A percentile compares a stretch with the other conserved stretches of the same genome.
Evolutionary conservation across 2,888 invertebrate species (phyloP).

Genomic region (Trachelus iudaicus): DNA sequence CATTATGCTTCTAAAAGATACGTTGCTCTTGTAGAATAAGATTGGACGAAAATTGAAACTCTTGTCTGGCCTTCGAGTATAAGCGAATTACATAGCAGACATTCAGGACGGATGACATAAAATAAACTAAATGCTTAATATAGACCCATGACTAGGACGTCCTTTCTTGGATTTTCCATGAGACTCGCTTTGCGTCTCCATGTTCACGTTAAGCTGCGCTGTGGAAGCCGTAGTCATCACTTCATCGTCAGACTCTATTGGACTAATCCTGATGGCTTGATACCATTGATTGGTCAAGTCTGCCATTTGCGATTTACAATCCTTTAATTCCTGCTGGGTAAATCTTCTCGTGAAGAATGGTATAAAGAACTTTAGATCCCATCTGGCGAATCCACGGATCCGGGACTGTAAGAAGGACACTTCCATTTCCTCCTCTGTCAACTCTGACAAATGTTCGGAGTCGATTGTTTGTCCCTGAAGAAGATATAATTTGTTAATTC

Average conservation of each 20-base stretch:
- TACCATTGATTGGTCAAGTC: conserved; percentile 98
- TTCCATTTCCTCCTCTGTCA: conserved; percentile 93
- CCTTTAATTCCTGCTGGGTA: conserved; percentile 93
- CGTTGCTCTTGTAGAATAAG: background rate
- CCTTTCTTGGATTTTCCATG: conserved; percentile 24
- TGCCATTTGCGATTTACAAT: conserved; percentile 97
- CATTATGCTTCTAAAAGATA: background rate
- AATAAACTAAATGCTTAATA: conserved; percentile 56
- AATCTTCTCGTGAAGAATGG: conserved; percentile 97
- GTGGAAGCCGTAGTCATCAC: conserved; percentile 61
- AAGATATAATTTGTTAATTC: conserved; percentile 5
- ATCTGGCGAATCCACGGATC: conserved; percentile 87
- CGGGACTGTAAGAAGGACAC: conserved; percentile 85
- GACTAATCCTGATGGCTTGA: conserved; percentile 91
- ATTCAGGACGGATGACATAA: background rate
- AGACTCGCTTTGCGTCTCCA: conserved; percentile 37
- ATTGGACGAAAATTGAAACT: background rate
- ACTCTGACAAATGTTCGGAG: conserved; percentile 91
- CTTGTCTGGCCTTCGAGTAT: background rate
- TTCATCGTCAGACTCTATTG: conserved; percentile 87
- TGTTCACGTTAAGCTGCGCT: conserved; percentile 47
- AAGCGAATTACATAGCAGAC: background rate
- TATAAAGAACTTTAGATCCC: conserved; percentile 93
- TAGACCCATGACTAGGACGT: conserved; percentile 54
- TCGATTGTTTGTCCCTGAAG: conserved; percentile 87